Evolutionary conservation across 2,888 invertebrate species (phyloP).

Genomic region (Petrophora chlorosata): DNA sequence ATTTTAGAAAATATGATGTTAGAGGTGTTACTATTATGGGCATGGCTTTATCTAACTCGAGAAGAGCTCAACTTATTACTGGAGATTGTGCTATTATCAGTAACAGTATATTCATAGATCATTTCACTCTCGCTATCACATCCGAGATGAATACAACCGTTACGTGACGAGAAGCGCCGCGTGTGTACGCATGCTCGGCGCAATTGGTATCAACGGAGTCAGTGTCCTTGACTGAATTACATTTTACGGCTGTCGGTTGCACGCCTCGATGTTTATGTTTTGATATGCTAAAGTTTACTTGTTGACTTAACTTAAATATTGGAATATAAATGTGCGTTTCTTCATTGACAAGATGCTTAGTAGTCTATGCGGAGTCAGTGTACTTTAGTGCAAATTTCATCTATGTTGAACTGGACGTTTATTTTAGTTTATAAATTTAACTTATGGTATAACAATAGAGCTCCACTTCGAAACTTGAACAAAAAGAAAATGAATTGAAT

Average conservation of each 20-base stretch:
- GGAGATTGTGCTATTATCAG: conserved; percentile 6
- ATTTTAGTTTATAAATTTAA: too few species aligned
- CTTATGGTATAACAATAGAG: too few species aligned
- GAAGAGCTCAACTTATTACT: background rate
- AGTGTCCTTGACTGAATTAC: conserved; percentile 36
- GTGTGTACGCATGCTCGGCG: conserved; percentile 6
- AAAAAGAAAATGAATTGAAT: too few species aligned
- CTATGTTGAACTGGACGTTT: too few species aligned
- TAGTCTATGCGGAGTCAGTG: too few species aligned
- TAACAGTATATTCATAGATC: conserved; percentile 29
- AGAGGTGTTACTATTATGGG: too few species aligned
- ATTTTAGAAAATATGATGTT: too few species aligned
- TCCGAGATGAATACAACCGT: conserved; percentile 33
- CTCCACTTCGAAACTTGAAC: too few species aligned
- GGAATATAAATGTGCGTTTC: too few species aligned
- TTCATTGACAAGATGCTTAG: too few species aligned
- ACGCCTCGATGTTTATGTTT: conserved; percentile 15
- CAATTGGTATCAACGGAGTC: conserved; percentile 26
- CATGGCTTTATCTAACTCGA: too few species aligned
- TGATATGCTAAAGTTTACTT: conserved; percentile 11
- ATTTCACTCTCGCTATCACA: conserved; percentile 46
- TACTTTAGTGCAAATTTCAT: too few species aligned
- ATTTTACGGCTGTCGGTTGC: conserved; percentile 24
- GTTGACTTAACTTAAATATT: background rate
- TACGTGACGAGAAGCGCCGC: conserved; percentile 31